Evolutionary conservation across 2,113 vertebrate genomes (phyloP).

Genomic region (Poecilia latipinna): DNA sequence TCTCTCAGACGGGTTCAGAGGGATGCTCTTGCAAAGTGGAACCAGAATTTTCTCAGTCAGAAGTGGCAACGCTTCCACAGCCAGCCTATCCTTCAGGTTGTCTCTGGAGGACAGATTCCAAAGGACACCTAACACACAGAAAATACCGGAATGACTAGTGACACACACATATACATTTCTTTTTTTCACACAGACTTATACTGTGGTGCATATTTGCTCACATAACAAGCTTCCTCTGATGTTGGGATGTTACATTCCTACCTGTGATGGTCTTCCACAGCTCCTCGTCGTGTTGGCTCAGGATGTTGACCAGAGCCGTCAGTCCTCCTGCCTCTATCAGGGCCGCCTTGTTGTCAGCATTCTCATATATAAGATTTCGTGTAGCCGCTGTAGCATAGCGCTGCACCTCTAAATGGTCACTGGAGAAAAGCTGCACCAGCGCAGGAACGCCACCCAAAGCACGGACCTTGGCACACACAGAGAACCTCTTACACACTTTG

Average conservation of each 20-base stretch:
- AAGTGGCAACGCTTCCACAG: slow-evolving; percentile 85
- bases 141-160: too few relatives aligned
- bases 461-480: slow-evolving; percentile 80
- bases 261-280: slow-evolving; percentile 94
- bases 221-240: neutral
- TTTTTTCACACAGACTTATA: neutral
- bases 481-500: neutral
- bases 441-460: slow-evolving; percentile 87
- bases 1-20: slow-evolving; percentile 85
- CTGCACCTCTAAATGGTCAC: slow-evolving; percentile 91
- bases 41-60: slow-evolving; percentile 88
- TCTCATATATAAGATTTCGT: slow-evolving; percentile 96
- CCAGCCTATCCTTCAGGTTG: slow-evolving; percentile 91
- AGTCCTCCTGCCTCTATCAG: slow-evolving; percentile 91
- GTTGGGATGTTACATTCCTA: slow-evolving; percentile 32
- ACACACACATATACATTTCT: neutral
- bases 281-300: slow-evolving; percentile 87
- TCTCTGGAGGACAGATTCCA: slow-evolving; percentile 98
- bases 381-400: slow-evolving; percentile 91
- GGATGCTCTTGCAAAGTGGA: slow-evolving; percentile 82
- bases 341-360: slow-evolving; percentile 87
- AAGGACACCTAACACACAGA: slow-evolving; percentile 84
- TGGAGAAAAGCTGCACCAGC: slow-evolving; percentile 92
- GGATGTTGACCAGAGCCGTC: slow-evolving; percentile 82
- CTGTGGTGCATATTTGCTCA: neutral